phyloP scores from a whole-genome alignment of 2,797 vertebrate species.

The Chrysocyon brachyurus region DNA sequence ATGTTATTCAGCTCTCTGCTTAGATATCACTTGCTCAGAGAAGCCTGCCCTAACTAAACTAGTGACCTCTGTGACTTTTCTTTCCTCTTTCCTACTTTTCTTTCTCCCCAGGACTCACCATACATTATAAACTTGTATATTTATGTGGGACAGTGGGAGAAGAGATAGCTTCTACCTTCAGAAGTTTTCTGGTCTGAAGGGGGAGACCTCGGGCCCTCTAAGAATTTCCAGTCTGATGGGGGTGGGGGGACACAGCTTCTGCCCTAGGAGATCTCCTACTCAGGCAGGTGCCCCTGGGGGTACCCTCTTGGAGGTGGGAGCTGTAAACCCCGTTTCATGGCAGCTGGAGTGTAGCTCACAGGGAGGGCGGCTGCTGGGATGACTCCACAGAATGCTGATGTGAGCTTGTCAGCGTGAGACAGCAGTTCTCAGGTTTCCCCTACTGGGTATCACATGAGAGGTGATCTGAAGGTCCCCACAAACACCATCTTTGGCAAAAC shows the following conservation, averaged over 20 bases:
- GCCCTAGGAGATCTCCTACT: background rate
- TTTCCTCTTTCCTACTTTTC: background rate
- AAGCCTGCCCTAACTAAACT: background rate
- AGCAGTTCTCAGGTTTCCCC: background rate
- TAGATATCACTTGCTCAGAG: background rate
- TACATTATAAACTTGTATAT: fast-evolving
- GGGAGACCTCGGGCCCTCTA: background rate
- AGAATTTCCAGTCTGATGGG: background rate
- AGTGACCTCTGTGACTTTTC: background rate
- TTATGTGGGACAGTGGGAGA: background rate
- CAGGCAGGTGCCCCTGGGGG: fast-evolving
- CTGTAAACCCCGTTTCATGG: fast-evolving
- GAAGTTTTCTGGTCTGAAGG: background rate
- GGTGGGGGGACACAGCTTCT: background rate
- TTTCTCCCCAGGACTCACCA: background rate
- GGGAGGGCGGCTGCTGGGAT: fast-evolving
- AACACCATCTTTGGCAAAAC: background rate
- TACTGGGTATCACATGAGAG: background rate
- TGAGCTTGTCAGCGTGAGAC: fast-evolving
- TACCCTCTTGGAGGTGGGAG: background rate
- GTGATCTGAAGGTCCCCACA: no score
- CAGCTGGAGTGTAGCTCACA: fast-evolving
- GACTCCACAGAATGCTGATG: fast-evolving
- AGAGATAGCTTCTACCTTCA: background rate
- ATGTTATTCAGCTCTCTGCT: background rate